phyloP scores from a whole-genome alignment of 2,113 vertebrate genomes.

The Axis porcinus region DNA sequence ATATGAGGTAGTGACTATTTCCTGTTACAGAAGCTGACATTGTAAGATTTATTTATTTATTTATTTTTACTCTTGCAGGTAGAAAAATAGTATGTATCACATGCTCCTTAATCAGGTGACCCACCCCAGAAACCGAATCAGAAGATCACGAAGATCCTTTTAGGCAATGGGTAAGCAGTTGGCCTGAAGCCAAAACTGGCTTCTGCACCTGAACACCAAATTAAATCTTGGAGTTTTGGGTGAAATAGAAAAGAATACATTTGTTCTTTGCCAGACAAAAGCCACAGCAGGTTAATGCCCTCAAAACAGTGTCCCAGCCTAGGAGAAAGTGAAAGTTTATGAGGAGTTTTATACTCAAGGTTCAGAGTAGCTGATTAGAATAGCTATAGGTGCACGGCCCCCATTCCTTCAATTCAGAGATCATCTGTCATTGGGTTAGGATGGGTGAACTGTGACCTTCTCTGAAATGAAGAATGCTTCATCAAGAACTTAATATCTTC shows the following conservation, averaged over 20 bases:
- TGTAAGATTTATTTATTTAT: background rate
- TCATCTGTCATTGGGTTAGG: background rate
- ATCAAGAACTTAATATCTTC: background rate
- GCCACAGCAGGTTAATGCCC: background rate
- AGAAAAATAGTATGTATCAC: background rate
- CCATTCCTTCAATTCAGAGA: background rate
- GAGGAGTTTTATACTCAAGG: background rate
- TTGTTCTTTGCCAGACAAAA: background rate
- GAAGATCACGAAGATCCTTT: background rate
- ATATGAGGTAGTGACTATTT: background rate
- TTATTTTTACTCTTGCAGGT: background rate
- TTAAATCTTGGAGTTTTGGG: background rate
- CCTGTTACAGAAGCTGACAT: background rate
- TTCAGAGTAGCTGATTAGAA: background rate
- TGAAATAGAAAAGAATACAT: background rate
- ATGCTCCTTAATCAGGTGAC: background rate
- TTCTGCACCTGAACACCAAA: background rate
- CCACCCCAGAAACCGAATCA: background rate
- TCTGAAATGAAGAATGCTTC: background rate
- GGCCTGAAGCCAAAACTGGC: background rate
- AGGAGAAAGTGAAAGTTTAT: background rate
- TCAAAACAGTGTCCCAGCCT: background rate
- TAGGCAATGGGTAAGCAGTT: background rate
- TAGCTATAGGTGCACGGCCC: background rate
- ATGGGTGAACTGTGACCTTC: background rate